Percentiles rank a stretch among this genome's conserved stretches.
phyloP scores from a whole-genome alignment of 2,888 invertebrate species.

The Caradrina kadenii region DNA sequence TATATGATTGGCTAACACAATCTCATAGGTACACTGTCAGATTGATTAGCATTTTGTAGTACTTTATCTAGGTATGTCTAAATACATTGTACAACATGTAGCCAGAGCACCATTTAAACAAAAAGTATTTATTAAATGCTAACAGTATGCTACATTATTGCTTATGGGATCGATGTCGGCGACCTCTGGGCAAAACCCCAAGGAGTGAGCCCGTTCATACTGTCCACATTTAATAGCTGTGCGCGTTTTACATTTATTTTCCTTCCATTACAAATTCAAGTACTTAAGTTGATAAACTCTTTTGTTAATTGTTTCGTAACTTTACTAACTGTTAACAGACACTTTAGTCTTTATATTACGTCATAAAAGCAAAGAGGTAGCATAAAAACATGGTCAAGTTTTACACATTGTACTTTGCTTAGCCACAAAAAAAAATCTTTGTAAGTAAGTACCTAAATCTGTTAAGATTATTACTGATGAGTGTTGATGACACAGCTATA shows the following conservation, averaged over 20 bases:
- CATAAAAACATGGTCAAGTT: constrained; percentile 22
- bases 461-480: background rate
- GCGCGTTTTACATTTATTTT: constrained; percentile 25
- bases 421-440: background rate
- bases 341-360: constrained; percentile 14
- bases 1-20: background rate
- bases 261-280: constrained; percentile 18
- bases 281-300: constrained; percentile 6
- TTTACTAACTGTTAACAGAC: constrained; percentile 30
- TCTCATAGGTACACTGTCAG: background rate
- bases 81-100: background rate
- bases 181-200: constrained; percentile 49
- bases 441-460: background rate
- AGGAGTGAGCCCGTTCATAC: constrained; percentile 13
- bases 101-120: background rate
- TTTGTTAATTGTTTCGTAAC: constrained; percentile 23
- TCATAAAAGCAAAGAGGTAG: constrained; percentile 6
- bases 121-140: background rate
- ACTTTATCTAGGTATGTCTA: background rate
- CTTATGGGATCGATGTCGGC: constrained; percentile 29
- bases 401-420: constrained; percentile 8
- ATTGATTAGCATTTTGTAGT: background rate
- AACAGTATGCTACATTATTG: constrained; percentile 2
- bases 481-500: constrained; percentile 16
- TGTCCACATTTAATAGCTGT: constrained; percentile 5